Conservation (phyloP, 1,140 invertebrate species). For the Ladona fulva region DNA sequence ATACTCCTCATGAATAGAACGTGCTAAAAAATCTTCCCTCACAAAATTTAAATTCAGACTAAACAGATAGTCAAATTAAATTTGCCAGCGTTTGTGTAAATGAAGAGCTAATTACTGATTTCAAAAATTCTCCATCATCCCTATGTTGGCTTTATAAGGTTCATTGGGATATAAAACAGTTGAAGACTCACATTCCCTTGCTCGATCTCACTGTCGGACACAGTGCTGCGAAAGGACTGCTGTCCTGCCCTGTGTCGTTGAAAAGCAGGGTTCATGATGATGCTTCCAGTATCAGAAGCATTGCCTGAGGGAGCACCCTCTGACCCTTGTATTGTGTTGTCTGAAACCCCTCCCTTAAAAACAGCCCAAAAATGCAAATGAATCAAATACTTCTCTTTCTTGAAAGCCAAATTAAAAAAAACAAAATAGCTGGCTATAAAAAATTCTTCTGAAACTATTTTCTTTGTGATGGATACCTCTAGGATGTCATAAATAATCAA, state of each 20-base stretch:
- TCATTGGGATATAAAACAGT: neutral
- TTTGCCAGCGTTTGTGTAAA: slow-evolving; percentile 20
- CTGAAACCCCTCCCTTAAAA: slow-evolving; percentile 22
- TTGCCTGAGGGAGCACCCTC: slow-evolving; percentile 13
- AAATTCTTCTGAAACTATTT: neutral
- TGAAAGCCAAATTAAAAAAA: slow-evolving; percentile 12
- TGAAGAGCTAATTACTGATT: neutral
- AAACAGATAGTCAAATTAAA: slow-evolving; percentile 13
- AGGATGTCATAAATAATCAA: too few species aligned
- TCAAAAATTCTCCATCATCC: neutral
- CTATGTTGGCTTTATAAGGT: neutral
- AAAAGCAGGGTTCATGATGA: slow-evolving; percentile 69
- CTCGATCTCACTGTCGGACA: slow-evolving; percentile 89
- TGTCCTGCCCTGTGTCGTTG: slow-evolving; percentile 36
- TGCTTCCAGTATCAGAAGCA: slow-evolving; percentile 58
- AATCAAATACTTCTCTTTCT: neutral
- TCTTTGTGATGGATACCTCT: too few species aligned
- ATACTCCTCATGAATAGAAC: too few species aligned
- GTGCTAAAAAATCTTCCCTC: too few species aligned
- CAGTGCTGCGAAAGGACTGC: slow-evolving; percentile 70
- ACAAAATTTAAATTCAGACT: too few species aligned
- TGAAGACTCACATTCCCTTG: slow-evolving; percentile 68
- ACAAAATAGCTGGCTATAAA: neutral
- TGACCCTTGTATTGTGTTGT: slow-evolving; percentile 16
- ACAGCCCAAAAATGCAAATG: slow-evolving; percentile 18